phyloP scores from a whole-genome alignment of 2,113 vertebrate species.

The Cettia cetti region DNA sequence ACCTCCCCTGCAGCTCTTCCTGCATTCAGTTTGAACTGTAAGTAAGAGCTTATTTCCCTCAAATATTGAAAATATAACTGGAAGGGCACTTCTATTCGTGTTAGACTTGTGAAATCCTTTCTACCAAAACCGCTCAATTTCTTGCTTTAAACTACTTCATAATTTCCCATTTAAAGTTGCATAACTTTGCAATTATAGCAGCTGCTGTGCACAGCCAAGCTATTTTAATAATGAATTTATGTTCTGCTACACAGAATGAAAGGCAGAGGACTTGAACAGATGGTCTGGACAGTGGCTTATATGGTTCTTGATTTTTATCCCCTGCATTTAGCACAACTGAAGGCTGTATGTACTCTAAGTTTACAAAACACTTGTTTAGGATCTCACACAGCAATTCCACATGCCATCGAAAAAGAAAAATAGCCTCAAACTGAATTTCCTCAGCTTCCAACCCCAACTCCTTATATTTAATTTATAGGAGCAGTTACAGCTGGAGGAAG shows the following conservation, averaged over 20 bases:
- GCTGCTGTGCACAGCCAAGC: slow-evolving; percentile 45
- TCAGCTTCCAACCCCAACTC: not conserved
- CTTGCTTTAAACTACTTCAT: slow-evolving; percentile 43
- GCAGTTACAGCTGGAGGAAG: not conserved
- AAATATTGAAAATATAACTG: not conserved
- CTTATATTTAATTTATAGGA: not conserved
- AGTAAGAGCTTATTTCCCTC: not conserved
- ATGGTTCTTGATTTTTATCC: slow-evolving; percentile 34
- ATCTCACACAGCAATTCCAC: not conserved
- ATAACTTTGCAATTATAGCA: slow-evolving; percentile 51
- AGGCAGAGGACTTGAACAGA: slow-evolving; percentile 51
- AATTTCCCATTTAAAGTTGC: slow-evolving; percentile 43
- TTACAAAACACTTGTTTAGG: slow-evolving; percentile 8
- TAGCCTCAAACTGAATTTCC: not conserved
- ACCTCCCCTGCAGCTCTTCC: not conserved
- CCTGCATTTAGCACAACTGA: not conserved
- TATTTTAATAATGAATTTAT: slow-evolving; percentile 61
- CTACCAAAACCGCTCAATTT: not conserved
- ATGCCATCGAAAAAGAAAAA: not conserved
- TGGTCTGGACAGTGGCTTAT: slow-evolving; percentile 34
- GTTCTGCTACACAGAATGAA: slow-evolving; percentile 35
- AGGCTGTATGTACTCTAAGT: not conserved
- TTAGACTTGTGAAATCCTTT: slow-evolving; percentile 11
- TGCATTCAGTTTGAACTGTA: not conserved
- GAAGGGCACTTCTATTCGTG: not conserved